phyloP scores from a whole-genome alignment of 1,140 invertebrate genomes.

The Drosophila yakuba region DNA sequence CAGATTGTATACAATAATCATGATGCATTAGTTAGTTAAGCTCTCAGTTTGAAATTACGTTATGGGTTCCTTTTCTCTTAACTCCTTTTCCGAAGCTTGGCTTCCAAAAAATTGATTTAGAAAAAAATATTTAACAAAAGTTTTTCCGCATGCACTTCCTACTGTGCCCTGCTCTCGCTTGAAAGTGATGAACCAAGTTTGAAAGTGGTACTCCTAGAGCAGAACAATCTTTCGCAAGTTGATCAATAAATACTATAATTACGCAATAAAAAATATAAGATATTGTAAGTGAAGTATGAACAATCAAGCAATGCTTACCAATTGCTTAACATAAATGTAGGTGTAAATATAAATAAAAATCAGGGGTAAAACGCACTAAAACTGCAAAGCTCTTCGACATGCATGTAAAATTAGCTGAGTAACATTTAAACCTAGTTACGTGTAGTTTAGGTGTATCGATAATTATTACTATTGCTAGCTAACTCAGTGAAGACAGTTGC shows the following conservation, averaged over 20 bases:
- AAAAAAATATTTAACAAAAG: conserved; percentile 38
- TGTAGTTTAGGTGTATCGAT: conserved; percentile 22
- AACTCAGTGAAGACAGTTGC: conserved; percentile 65
- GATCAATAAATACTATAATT: conserved; percentile 48
- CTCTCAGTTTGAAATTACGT: conserved; percentile 56
- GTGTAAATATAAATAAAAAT: conserved; percentile 33
- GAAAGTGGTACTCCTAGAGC: conserved; percentile 3
- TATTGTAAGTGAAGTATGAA: conserved; percentile 15
- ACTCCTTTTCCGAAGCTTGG: conserved; percentile 58
- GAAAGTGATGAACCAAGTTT: background rate
- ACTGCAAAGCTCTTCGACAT: conserved; percentile 9
- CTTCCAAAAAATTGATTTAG: conserved; percentile 72
- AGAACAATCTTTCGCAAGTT: conserved; percentile 54
- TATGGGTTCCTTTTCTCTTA: conserved; percentile 28
- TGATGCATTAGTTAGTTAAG: conserved; percentile 66
- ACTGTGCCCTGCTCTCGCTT: conserved; percentile 1
- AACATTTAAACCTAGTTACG: conserved; percentile 38
- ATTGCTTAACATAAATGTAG: conserved; percentile 22
- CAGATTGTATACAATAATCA: conserved; percentile 53
- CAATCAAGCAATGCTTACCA: conserved; percentile 60
- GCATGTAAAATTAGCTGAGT: conserved; percentile 40
- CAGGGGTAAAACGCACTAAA: conserved; percentile 17
- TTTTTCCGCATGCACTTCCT: background rate
- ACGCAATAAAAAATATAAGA: conserved; percentile 23
- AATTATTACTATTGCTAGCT: conserved; percentile 51